These are phyloP conservation scores for Phasia obesa DNA, from an alignment of 2,888 invertebrate species.

Conservation along the genomic window DNA sequence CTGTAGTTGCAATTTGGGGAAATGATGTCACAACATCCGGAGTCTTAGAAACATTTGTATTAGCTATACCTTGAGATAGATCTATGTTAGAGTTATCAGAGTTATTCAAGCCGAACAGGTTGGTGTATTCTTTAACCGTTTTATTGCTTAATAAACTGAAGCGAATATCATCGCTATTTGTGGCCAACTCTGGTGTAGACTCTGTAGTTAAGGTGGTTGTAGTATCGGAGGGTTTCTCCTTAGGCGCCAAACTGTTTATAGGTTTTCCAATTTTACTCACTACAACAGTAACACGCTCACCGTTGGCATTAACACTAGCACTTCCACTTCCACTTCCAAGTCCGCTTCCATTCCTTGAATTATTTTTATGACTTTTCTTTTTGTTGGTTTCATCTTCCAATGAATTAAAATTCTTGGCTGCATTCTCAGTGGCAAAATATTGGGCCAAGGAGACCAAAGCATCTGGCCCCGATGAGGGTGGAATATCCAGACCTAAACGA, in stretches of 20 bases:
- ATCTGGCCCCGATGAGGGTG: slow-evolving; percentile 89
- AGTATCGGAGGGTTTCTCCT: slow-evolving; percentile 76
- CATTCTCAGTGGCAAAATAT: slow-evolving; percentile 86
- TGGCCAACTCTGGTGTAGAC: slow-evolving; percentile 76
- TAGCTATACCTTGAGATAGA: slow-evolving; percentile 81
- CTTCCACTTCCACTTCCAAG: neutral
- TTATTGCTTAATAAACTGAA: slow-evolving; percentile 86
- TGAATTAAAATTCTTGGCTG: slow-evolving; percentile 36
- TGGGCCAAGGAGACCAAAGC: slow-evolving; percentile 90
- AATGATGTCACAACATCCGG: slow-evolving; percentile 71
- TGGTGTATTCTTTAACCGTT: slow-evolving; percentile 79
- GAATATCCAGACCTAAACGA: slow-evolving; percentile 87
- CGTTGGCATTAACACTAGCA: neutral
- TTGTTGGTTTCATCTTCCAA: slow-evolving; percentile 30
- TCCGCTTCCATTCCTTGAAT: neutral
- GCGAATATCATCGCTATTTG: slow-evolving; percentile 83
- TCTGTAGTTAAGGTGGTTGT: slow-evolving; percentile 75
- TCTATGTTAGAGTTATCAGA: slow-evolving; percentile 67
- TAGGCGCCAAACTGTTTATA: slow-evolving; percentile 37
- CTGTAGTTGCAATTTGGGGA: slow-evolving; percentile 84
- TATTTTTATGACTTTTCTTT: slow-evolving; percentile 24
- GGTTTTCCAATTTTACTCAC: neutral
- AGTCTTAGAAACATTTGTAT: neutral
- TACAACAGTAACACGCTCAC: neutral
- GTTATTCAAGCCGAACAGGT: slow-evolving; percentile 78